Percentiles rank a stretch among this genome's conserved stretches.
Conservation (phyloP, 2,797 vertebrate genomes). For the Takifugu ocellatus region DNA sequence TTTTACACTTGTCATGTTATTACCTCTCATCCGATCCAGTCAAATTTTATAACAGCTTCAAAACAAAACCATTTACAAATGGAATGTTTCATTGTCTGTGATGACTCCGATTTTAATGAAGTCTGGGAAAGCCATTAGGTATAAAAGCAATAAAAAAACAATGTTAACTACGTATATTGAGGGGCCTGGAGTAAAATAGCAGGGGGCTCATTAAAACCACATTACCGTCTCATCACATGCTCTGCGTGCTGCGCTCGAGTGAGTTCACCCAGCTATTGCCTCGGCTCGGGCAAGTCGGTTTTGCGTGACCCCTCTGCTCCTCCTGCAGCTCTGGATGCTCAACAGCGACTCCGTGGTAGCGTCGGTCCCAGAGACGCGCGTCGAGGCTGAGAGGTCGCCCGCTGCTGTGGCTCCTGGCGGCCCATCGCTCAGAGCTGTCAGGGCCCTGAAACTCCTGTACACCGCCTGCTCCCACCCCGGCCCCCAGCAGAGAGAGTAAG, state of each 20-base stretch:
- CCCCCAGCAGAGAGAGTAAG: constrained; percentile 83
- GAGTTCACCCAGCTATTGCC: neutral
- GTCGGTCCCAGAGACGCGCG: constrained; percentile 68
- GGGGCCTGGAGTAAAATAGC: neutral
- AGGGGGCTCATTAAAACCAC: constrained; percentile 3
- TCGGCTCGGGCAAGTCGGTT: neutral
- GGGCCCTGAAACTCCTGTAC: constrained; percentile 88
- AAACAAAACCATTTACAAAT: neutral
- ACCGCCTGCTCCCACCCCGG: constrained; percentile 72
- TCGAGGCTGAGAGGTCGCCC: constrained; percentile 49
- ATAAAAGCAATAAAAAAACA: neutral
- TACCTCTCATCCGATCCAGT: too few relatives aligned
- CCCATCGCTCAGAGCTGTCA: constrained; percentile 62
- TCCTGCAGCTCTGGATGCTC: constrained; percentile 88
- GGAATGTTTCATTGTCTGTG: neutral
- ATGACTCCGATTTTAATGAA: neutral
- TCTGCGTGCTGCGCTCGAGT: neutral
- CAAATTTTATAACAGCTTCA: too few relatives aligned
- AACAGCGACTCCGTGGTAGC: constrained; percentile 89
- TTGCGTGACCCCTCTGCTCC: constrained; percentile 42
- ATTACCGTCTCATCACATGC: neutral
- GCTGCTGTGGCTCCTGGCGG: constrained; percentile 42
- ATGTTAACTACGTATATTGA: neutral
- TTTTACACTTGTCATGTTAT: too few relatives aligned
- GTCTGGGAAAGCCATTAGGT: neutral